Percentiles rank a stretch among this genome's conserved stretches.
Evolutionary conservation across 2,797 vertebrate species (phyloP).

Genomic region (Masticophis lateralis): DNA sequence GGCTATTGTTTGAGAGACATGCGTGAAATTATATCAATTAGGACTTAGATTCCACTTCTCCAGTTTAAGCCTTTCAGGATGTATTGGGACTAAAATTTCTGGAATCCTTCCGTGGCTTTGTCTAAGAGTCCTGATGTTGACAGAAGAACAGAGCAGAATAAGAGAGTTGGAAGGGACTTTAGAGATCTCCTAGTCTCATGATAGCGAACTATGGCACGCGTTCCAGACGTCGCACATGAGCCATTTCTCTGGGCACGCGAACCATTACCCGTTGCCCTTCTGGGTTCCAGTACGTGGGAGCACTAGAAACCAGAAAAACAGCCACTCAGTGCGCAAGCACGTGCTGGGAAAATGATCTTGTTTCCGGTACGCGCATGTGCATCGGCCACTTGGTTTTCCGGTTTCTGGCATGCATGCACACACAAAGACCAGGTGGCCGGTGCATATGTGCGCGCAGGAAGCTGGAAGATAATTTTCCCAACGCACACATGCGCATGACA

Average conservation of each 20-base stretch:
- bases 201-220: fast-evolving
- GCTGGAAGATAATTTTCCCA: too few relatives aligned
- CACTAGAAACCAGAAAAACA: too few relatives aligned
- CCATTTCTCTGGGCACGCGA: too few relatives aligned
- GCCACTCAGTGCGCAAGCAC: too few relatives aligned
- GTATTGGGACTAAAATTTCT: not conserved
- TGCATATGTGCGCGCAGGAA: fast-evolving
- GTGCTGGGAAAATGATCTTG: too few relatives aligned
- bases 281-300: too few relatives aligned
- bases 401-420: too few relatives aligned
- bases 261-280: too few relatives aligned
- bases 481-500: fast-evolving
- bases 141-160: not conserved
- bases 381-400: too few relatives aligned
- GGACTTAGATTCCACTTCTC: not conserved
- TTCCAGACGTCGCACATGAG: too few relatives aligned
- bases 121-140: not conserved
- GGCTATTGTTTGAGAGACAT: not conserved
- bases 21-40: not conserved
- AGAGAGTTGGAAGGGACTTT: not conserved
- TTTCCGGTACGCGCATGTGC: too few relatives aligned
- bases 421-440: too few relatives aligned
- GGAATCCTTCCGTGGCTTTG: not conserved
- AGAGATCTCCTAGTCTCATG: not conserved
- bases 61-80: not conserved